Evolutionary conservation across 2,113 vertebrate species (phyloP).

Genomic region (Zapornia atra): DNA sequence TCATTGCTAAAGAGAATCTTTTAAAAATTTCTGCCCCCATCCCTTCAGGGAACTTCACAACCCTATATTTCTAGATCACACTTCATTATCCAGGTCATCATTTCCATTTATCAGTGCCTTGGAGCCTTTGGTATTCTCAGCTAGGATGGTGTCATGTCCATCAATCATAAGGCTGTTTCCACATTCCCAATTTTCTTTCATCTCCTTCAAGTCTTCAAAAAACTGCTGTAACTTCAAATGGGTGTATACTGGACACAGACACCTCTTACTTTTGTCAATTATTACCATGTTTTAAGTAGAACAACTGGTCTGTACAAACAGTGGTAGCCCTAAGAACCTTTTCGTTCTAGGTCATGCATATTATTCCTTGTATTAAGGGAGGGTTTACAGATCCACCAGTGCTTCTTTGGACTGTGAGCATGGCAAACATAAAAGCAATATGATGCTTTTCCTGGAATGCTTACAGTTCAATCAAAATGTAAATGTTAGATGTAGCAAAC

Average conservation of each 20-base stretch:
- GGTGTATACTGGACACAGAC: background rate
- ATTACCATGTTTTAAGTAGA: background rate
- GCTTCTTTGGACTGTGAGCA: background rate
- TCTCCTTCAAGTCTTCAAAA: constrained; percentile 30
- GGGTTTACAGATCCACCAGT: background rate
- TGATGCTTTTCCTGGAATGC: background rate
- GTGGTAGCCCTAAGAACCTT: background rate
- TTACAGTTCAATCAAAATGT: background rate
- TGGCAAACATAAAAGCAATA: background rate
- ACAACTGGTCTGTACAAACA: background rate
- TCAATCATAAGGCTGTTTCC: constrained; percentile 56
- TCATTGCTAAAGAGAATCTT: constrained; percentile 27
- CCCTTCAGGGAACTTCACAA: constrained; percentile 37
- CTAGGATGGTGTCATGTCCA: constrained; percentile 28
- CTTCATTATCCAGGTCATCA: constrained; percentile 65
- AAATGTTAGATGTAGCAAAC: background rate
- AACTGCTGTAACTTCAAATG: background rate
- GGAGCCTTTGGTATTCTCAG: constrained; percentile 36
- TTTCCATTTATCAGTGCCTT: constrained; percentile 67
- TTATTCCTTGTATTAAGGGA: background rate
- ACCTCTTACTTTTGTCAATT: background rate
- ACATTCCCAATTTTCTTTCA: constrained; percentile 32
- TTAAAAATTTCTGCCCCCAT: constrained; percentile 16
- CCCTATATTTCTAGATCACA: constrained; percentile 52
- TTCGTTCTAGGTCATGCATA: background rate